phyloP scores from a whole-genome alignment of 2,113 vertebrate genomes.

The Etheostoma spectabile region DNA sequence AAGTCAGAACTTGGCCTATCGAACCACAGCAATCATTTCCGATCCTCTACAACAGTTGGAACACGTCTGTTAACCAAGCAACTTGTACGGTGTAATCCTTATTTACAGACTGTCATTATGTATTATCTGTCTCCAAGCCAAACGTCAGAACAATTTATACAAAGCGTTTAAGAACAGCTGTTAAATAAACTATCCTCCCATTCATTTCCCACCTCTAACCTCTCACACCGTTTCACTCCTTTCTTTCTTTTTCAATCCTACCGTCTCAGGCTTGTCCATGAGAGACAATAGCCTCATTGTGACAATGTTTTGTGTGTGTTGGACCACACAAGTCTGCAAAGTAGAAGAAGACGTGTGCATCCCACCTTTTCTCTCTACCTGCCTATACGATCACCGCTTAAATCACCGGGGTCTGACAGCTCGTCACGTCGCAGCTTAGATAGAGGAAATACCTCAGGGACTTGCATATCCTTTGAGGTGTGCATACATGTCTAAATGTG shows the following conservation, averaged over 20 bases:
- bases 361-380: slow-evolving; percentile 32
- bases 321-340: slow-evolving; percentile 72
- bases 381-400: slow-evolving; percentile 57
- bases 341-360: slow-evolving; percentile 10
- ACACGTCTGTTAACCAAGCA: slow-evolving; percentile 57
- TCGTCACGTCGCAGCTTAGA: slow-evolving; percentile 69
- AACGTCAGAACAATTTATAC: slow-evolving; percentile 35
- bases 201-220: background rate
- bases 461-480: slow-evolving; percentile 60
- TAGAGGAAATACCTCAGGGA: slow-evolving; percentile 72
- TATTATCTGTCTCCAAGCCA: slow-evolving; percentile 23
- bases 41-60: slow-evolving; percentile 37
- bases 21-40: slow-evolving; percentile 9
- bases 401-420: slow-evolving; percentile 69
- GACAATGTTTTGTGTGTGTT: slow-evolving; percentile 26
- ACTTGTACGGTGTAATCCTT: slow-evolving; percentile 38
- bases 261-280: slow-evolving; percentile 25
- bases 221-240: slow-evolving; percentile 2
- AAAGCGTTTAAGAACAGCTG: slow-evolving; percentile 22
- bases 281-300: slow-evolving; percentile 75
- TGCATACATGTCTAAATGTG: slow-evolving; percentile 44
- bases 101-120: slow-evolving; percentile 53
- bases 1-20: background rate
- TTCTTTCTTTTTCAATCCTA: slow-evolving; percentile 23
- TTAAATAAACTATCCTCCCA: slow-evolving; percentile 36